Evolutionary conservation across 2,888 invertebrate species (phyloP).

Genomic region (Rhingia rostrata): DNA sequence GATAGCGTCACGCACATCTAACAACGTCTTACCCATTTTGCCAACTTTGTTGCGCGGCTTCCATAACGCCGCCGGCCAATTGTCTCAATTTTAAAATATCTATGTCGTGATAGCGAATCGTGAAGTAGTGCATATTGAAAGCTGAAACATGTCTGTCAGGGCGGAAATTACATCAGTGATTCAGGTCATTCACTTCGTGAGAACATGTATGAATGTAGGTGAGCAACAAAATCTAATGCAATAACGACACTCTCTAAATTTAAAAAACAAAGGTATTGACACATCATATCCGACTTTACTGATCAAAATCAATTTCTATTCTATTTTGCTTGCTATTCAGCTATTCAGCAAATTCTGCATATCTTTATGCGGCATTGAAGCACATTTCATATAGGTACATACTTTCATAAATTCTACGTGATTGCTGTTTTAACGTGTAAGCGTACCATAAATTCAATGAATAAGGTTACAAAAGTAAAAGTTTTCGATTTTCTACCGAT

Average conservation of each 20-base stretch:
- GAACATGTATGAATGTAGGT: not conserved
- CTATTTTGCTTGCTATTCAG: not conserved
- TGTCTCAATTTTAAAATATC: too few relatives aligned
- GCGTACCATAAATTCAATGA: slow-evolving; percentile 36
- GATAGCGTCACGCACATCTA: too few relatives aligned
- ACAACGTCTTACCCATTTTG: too few relatives aligned
- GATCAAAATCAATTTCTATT: slow-evolving; percentile 1
- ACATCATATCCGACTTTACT: not conserved
- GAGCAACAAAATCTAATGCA: not conserved
- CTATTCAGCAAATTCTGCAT: slow-evolving; percentile 11
- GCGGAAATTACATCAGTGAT: too few relatives aligned
- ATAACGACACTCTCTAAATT: not conserved
- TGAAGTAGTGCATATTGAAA: too few relatives aligned
- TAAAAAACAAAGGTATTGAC: not conserved
- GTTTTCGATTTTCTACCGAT: slow-evolving; percentile 36
- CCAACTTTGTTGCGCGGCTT: too few relatives aligned
- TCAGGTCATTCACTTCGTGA: too few relatives aligned
- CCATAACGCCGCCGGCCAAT: too few relatives aligned
- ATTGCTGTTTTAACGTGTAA: slow-evolving; percentile 27
- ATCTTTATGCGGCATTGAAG: not conserved
- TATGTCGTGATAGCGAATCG: too few relatives aligned
- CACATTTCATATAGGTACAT: slow-evolving; percentile 22
- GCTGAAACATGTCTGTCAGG: too few relatives aligned
- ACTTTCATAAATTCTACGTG: slow-evolving; percentile 58
- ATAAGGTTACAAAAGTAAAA: slow-evolving; percentile 67